These are phyloP conservation scores for Eueremaeus valkanovi DNA, from an alignment of 2,888 invertebrate species.

Conservation along the genomic window DNA sequence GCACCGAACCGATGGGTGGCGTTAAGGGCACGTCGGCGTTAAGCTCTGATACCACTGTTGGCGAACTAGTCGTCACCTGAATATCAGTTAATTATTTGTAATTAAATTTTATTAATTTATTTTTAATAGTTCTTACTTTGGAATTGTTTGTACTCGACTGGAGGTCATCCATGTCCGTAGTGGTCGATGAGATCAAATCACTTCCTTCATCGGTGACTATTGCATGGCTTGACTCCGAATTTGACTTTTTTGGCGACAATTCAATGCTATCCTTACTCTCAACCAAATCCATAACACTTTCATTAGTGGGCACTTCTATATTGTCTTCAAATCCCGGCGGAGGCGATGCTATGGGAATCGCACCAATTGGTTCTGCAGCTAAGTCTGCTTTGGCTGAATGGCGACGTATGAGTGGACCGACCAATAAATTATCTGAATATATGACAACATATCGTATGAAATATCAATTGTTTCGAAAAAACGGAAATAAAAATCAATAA, in stretches of 20 bases:
- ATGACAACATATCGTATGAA: too few relatives aligned
- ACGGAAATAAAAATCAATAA: too few relatives aligned
- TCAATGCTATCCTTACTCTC: neutral
- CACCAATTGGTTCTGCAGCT: conserved; percentile 28
- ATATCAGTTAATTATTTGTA: neutral
- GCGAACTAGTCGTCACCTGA: conserved; percentile 10
- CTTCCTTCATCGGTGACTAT: conserved; percentile 5
- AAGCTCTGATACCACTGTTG: conserved; percentile 28
- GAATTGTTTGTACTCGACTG: conserved; percentile 12
- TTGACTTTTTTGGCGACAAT: neutral
- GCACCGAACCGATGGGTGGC: conserved; percentile 2
- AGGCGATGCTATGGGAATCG: conserved; percentile 30
- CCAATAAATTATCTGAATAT: conserved; percentile 28
- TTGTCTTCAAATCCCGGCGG: conserved; percentile 41
- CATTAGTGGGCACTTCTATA: conserved; percentile 7
- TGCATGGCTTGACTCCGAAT: neutral
- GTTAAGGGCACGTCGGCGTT: conserved; percentile 32
- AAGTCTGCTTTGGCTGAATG: conserved; percentile 40
- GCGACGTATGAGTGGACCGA: conserved; percentile 13
- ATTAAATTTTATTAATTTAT: neutral
- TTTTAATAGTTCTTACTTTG: neutral
- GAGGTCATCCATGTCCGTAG: conserved; percentile 18
- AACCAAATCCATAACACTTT: neutral
- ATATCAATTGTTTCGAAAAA: neutral
- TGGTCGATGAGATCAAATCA: conserved; percentile 10